Evolutionary conservation across 1,140 invertebrate genomes (phyloP), one percentile per base, ranked within the genome.

Genomic region (Epicauta chinensis): DNA sequence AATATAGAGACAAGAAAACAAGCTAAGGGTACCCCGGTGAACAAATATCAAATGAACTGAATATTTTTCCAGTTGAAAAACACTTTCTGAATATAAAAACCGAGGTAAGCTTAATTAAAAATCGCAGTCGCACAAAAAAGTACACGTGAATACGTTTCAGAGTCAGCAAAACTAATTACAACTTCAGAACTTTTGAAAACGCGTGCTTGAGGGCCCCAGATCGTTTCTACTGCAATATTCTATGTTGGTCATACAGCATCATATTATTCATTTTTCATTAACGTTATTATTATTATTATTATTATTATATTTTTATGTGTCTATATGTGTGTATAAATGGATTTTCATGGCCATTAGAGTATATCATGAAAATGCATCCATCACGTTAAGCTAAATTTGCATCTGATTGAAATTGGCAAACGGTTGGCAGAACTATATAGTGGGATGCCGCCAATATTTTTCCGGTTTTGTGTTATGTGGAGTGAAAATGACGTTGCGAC

Each of bases 401-500:
- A 68, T 68, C 58, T 51, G 62, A 67, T 67, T 64, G 58, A 23
- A 23, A 23, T 23, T 23, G 23, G 23, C 23, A 23, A 23, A 23
- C 23, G 23, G 23, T 23, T 23, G 23, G 23, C 23, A 23, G 23
- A 7, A 7, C 23, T 5, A 23, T 23, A n/a, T n/a, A n/a, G n/a
- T n/a, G 16, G 15, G 58, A 56, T 56, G 63, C 59, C 62, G 57
- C 55, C 61, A 53, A 64, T 65, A 63, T 64, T 68, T 67, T 61
- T 60, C 59, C 56, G 63, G 67, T 63, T 49, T 63, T 47, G 47
- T 47, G 60, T 58, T 60, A 61, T 59, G 60, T 64, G 57, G 62
- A 64, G 64, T 65, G 66, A 69, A 69, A 66, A 68, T 70, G 67
- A 70, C 67, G 66, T 67, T 66, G 69, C 69, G 69, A 71, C 69